These are phyloP conservation scores for Istiophorus platypterus DNA, from an alignment of 2,113 vertebrate genomes.

Conservation along the genomic window DNA sequence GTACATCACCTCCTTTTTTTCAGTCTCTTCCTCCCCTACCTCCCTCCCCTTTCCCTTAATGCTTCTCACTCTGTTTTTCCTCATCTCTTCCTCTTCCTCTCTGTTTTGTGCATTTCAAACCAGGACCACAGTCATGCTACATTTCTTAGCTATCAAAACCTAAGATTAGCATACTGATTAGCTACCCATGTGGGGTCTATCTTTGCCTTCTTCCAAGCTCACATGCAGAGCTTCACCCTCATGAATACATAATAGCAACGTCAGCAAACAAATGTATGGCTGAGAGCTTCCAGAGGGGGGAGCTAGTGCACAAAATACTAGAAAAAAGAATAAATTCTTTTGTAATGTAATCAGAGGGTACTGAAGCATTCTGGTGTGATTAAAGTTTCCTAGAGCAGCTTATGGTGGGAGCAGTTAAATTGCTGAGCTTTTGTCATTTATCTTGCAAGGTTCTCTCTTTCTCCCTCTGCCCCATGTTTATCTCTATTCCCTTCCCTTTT, in stretches of 20 bases:
- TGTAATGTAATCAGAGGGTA: constrained; percentile 65
- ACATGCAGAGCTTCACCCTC: constrained; percentile 46
- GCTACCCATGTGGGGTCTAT: constrained; percentile 58
- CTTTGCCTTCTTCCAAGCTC: constrained; percentile 49
- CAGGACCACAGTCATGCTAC: constrained; percentile 38
- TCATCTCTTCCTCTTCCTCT: constrained; percentile 1
- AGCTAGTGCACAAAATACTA: constrained; percentile 86
- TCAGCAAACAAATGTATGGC: constrained; percentile 78
- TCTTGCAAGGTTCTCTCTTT: constrained; percentile 7
- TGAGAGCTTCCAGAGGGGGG: constrained; percentile 91
- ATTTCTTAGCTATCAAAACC: constrained; percentile 58
- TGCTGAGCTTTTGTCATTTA: constrained; percentile 44
- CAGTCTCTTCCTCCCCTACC: background rate
- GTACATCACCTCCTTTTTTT: constrained; percentile 6
- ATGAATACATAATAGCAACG: constrained; percentile 68
- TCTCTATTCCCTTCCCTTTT: constrained; percentile 19
- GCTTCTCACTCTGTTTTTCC: background rate
- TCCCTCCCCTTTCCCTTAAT: background rate
- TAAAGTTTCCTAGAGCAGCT: constrained; percentile 44
- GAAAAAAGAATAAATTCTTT: no score
- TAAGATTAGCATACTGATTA: constrained; percentile 82
- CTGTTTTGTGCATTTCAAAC: constrained; percentile 30
- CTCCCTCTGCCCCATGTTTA: background rate
- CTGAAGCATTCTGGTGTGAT: constrained; percentile 65
- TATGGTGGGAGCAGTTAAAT: constrained; percentile 27